Percentiles rank a stretch among this genome's conserved stretches.
phyloP scores from a whole-genome alignment of 2,797 vertebrate genomes.

The Micropoecilia bifurca region DNA sequence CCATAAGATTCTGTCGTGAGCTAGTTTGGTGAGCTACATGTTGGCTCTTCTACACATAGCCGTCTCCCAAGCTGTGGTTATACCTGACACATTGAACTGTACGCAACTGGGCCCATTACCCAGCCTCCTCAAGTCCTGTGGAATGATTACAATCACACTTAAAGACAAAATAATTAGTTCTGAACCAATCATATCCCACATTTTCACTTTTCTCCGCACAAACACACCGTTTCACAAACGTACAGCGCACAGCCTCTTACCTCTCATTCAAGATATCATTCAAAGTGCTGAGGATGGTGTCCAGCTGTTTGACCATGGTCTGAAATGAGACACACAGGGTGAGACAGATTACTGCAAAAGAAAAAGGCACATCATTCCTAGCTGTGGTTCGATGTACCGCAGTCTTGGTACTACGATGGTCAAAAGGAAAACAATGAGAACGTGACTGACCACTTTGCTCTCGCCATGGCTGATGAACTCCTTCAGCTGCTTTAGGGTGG shows the following conservation, averaged over 20 bases:
- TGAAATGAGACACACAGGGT: conserved; percentile 51
- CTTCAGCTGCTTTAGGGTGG: conserved; percentile 97
- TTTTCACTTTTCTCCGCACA: background rate
- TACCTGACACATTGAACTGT: too few species aligned
- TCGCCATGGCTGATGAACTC: conserved; percentile 98
- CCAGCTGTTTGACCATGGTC: conserved; percentile 98
- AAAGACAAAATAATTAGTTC: background rate
- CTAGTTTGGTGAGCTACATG: too few species aligned
- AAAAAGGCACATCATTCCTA: background rate
- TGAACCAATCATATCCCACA: background rate
- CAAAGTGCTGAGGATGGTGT: conserved; percentile 94
- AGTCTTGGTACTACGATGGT: background rate
- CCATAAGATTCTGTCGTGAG: too few species aligned
- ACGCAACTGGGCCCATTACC: too few species aligned
- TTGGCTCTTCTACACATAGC: too few species aligned
- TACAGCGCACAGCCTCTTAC: conserved; percentile 73
- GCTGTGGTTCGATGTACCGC: too few species aligned
- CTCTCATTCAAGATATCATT: conserved; percentile 98
- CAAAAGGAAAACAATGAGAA: background rate
- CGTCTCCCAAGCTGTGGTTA: too few species aligned
- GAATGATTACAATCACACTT: background rate
- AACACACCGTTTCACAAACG: background rate
- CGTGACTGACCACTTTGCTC: conserved; percentile 92
- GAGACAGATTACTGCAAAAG: background rate
- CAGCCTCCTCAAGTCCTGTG: background rate